Evolutionary conservation across 1,140 invertebrate genomes (phyloP).

Genomic region (Drosophila tristis): DNA sequence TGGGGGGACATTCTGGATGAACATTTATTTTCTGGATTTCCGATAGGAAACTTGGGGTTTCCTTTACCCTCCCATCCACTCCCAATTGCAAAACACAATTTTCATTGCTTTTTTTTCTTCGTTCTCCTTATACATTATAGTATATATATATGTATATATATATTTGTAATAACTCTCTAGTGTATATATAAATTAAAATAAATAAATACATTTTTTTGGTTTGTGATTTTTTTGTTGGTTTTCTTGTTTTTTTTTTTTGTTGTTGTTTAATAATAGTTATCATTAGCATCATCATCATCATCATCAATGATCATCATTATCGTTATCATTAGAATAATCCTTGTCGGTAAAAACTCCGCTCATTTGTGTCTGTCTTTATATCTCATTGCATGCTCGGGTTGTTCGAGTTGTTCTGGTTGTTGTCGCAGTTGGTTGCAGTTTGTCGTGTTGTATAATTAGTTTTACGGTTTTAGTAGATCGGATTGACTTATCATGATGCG

Average conservation of each 20-base stretch:
- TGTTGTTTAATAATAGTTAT: constrained; percentile 45
- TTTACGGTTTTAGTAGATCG: constrained; percentile 25
- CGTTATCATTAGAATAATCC: constrained; percentile 68
- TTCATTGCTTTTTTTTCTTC: constrained; percentile 21
- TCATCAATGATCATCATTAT: constrained; percentile 58
- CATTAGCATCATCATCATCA: constrained; percentile 54
- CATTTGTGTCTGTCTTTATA: constrained; percentile 60
- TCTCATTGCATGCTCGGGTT: constrained; percentile 70
- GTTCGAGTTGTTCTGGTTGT: constrained; percentile 62
- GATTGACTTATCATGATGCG: constrained; percentile 73
- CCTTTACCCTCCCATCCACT: no score
- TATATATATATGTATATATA: constrained; percentile 78
- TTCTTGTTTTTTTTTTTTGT: constrained; percentile 32
- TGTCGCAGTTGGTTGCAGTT: constrained; percentile 36
- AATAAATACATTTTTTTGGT: constrained; percentile 81
- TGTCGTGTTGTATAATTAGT: constrained; percentile 59
- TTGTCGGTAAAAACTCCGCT: constrained; percentile 72
- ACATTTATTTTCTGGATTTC: neutral
- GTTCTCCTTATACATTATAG: constrained; percentile 78
- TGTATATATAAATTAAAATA: constrained; percentile 83
- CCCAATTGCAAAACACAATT: no score
- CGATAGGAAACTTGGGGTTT: no score
- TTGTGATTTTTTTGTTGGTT: constrained; percentile 30
- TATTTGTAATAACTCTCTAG: constrained; percentile 82
- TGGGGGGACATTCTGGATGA: neutral